A percentile compares a stretch with the other conserved stretches of the same genome.
Evolutionary conservation across 2,797 vertebrate species (phyloP).

Genomic region (Petrocephalus schoutedeni): DNA sequence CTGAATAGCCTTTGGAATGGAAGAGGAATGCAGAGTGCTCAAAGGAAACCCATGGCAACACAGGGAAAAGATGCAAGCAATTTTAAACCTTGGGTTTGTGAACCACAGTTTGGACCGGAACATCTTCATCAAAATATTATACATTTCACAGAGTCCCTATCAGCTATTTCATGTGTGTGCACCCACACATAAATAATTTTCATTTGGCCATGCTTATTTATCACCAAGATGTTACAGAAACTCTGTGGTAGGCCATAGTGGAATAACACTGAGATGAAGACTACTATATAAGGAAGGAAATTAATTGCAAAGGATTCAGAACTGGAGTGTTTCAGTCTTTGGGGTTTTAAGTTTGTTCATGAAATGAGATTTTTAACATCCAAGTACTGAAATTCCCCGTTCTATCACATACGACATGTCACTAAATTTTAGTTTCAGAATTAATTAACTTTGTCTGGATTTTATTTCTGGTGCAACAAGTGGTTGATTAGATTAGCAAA

Average conservation of each 20-base stretch:
- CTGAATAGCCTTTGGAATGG: not conserved
- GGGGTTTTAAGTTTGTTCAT: not conserved
- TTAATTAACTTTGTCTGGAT: not conserved
- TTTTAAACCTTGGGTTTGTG: not conserved
- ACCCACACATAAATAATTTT: not conserved
- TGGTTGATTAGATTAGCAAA: not conserved
- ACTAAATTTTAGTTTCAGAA: not conserved
- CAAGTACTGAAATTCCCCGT: not conserved
- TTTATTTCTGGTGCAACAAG: not conserved
- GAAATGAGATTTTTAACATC: not conserved
- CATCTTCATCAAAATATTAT: not conserved
- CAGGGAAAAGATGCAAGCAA: not conserved
- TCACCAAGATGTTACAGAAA: not conserved
- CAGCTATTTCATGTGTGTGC: not conserved
- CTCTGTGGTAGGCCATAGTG: not conserved
- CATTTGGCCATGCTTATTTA: not conserved
- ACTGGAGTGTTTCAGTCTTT: not conserved
- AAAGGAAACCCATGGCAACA: not conserved
- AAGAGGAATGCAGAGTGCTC: not conserved
- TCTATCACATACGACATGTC: not conserved
- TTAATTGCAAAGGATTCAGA: not conserved
- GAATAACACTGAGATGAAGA: not conserved
- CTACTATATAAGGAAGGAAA: not conserved
- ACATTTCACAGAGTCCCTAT: not conserved
- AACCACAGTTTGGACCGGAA: not conserved